Evolutionary conservation across 2,113 vertebrate genomes (phyloP).

Genomic region (Limnothrissa miodon): DNA sequence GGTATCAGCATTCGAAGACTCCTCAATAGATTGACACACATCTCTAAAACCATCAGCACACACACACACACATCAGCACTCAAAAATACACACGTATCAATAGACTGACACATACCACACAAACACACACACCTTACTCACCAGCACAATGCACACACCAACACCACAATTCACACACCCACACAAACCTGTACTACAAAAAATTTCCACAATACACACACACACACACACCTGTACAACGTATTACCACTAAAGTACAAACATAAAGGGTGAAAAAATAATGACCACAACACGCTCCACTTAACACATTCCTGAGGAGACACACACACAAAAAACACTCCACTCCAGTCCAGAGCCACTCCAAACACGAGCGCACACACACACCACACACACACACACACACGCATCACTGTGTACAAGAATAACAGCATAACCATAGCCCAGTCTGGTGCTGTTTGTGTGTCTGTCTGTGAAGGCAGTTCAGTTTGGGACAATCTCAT

Average conservation of each 20-base stretch:
- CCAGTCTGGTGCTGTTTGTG: neutral
- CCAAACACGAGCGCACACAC: neutral
- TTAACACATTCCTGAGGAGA: neutral
- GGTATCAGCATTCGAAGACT: too few relatives aligned
- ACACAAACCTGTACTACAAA: too few relatives aligned
- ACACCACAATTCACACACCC: too few relatives aligned
- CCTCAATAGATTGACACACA: neutral
- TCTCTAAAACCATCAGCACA: neutral
- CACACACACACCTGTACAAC: neutral
- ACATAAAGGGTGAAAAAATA: neutral
- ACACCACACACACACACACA: neutral
- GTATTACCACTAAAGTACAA: neutral
- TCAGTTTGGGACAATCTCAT: neutral
- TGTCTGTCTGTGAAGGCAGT: neutral
- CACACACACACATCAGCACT: neutral
- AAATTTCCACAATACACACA: neutral
- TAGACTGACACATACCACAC: too few relatives aligned
- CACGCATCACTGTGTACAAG: neutral
- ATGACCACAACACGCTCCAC: neutral
- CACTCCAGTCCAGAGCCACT: neutral
- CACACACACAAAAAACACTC: neutral
- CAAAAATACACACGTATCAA: too few relatives aligned
- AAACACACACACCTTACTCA: neutral
- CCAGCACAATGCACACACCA: too few relatives aligned
- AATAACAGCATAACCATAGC: neutral